phyloP scores from a whole-genome alignment of 2,797 vertebrate species.

The Ceyx erithaca region DNA sequence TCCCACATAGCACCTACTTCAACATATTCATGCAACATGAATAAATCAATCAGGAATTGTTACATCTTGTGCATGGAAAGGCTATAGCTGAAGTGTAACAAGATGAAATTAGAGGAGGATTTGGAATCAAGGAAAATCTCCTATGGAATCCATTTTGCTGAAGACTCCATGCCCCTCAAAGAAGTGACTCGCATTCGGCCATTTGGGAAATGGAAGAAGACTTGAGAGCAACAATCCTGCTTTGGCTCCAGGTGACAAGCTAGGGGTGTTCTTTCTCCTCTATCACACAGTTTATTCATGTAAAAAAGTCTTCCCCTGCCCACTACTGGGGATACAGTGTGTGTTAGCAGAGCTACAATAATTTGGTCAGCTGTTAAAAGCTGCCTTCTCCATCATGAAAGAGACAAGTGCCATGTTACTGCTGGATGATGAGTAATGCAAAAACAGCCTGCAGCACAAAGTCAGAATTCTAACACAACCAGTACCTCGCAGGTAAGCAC shows the following conservation, averaged over 20 bases:
- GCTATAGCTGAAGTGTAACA: slow-evolving; percentile 2
- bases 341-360: neutral
- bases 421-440: neutral
- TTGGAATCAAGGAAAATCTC: neutral
- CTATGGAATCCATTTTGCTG: neutral
- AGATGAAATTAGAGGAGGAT: slow-evolving; percentile 10
- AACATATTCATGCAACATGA: neutral
- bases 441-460: neutral
- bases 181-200: neutral
- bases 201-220: slow-evolving; percentile 5
- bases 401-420: neutral
- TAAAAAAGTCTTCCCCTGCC: neutral
- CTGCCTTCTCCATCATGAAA: neutral
- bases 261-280: neutral
- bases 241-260: neutral
- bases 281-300: neutral
- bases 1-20: slow-evolving; percentile 11
- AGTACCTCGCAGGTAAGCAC: neutral
- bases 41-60: neutral
- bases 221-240: slow-evolving; percentile 4
- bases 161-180: neutral
- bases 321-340: neutral
- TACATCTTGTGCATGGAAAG: neutral
- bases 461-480: neutral
- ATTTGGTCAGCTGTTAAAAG: neutral